A percentile compares a stretch with the other conserved stretches of the same genome.
Evolutionary conservation across 2,888 invertebrate genomes (phyloP).

Genomic region (Ganaspis brasiliensis): DNA sequence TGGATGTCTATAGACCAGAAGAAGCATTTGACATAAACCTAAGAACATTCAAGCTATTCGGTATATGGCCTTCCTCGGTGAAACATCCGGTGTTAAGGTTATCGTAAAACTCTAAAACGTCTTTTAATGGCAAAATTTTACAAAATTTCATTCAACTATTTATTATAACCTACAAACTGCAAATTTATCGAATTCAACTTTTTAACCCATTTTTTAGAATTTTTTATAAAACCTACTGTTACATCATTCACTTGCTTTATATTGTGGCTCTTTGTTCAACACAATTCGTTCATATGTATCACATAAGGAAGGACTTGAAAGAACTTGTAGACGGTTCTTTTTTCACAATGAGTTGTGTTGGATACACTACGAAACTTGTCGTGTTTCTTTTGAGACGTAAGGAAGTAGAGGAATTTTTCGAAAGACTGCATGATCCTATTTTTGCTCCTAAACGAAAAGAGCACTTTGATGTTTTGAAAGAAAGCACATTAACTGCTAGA

Average conservation of each 20-base stretch:
- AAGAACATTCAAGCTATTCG: not conserved
- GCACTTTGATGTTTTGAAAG: not conserved
- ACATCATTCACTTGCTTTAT: not conserved
- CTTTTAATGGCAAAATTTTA: too few relatives aligned
- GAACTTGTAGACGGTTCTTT: slow-evolving; percentile 7
- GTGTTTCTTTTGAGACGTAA: not conserved
- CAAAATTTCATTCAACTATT: too few relatives aligned
- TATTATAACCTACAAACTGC: too few relatives aligned
- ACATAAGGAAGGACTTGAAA: not conserved
- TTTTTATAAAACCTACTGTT: not conserved
- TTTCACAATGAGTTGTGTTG: slow-evolving; percentile 7
- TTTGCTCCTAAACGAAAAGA: not conserved
- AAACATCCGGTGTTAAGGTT: not conserved
- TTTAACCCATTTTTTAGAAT: not conserved
- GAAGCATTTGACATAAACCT: not conserved
- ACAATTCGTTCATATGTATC: not conserved
- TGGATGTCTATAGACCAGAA: not conserved
- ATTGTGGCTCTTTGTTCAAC: not conserved
- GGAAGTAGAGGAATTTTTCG: not conserved
- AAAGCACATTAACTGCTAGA: not conserved
- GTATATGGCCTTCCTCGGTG: not conserved
- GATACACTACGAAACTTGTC: not conserved
- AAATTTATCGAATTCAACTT: too few relatives aligned
- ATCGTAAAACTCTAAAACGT: not conserved
- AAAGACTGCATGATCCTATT: slow-evolving; percentile 2